phyloP scores from a whole-genome alignment of 2,113 vertebrate genomes.

The Ciconia maguari region DNA sequence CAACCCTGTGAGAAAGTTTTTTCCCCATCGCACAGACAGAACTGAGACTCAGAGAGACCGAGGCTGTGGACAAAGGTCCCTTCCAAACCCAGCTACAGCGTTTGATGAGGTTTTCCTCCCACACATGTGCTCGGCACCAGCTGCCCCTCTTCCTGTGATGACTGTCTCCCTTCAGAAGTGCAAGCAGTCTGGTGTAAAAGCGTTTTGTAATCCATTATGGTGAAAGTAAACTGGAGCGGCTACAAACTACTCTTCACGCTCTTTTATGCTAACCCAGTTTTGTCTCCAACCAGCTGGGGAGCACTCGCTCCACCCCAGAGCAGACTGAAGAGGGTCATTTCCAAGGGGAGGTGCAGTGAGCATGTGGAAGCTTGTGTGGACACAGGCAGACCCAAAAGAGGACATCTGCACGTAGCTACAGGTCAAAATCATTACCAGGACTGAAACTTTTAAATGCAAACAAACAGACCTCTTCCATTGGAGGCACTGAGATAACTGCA shows the following conservation, averaged over 20 bases:
- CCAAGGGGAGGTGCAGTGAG: neutral
- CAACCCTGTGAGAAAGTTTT: neutral
- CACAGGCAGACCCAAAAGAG: neutral
- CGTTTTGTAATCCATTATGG: neutral
- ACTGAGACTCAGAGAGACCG: neutral
- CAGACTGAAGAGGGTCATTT: neutral
- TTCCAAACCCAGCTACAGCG: neutral
- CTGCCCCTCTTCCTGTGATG: slow-evolving; percentile 53
- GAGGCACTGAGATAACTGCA: neutral
- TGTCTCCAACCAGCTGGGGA: neutral
- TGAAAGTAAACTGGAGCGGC: slow-evolving; percentile 10
- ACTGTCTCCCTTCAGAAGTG: slow-evolving; percentile 39
- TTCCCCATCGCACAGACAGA: neutral
- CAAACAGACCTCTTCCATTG: neutral
- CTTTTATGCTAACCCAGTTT: neutral
- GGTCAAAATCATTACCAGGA: neutral
- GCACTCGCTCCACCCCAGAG: neutral
- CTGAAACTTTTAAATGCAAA: neutral
- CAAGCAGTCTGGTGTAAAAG: slow-evolving; percentile 22
- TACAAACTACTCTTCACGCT: neutral
- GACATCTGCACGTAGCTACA: neutral
- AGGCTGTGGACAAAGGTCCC: slow-evolving; percentile 42
- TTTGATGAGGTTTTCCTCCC: slow-evolving; percentile 39
- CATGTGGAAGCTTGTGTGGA: neutral
- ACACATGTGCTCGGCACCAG: slow-evolving; percentile 10